A percentile compares a stretch with the other conserved stretches of the same genome.
Conservation (phyloP, 2,797 vertebrate species). For the Chelonia mydas region DNA sequence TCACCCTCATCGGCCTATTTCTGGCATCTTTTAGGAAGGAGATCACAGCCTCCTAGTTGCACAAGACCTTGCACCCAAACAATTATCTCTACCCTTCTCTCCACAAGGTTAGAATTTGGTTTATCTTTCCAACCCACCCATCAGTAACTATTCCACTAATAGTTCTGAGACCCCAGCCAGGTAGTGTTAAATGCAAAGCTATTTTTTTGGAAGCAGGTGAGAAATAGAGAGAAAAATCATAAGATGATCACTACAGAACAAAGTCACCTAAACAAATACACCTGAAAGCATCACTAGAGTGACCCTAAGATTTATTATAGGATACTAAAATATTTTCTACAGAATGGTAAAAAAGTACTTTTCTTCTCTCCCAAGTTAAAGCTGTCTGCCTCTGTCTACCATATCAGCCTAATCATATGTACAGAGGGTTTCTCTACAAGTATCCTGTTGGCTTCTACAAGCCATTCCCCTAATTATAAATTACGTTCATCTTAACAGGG, state of each 20-base stretch:
- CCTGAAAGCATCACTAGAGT: background rate
- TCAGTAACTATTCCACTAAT: background rate
- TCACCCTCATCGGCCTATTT: background rate
- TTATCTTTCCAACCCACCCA: background rate
- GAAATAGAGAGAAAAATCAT: background rate
- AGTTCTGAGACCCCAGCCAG: background rate
- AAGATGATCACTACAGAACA: background rate
- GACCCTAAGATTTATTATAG: background rate
- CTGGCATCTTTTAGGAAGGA: background rate
- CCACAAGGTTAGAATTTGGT: background rate
- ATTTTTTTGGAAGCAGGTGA: background rate
- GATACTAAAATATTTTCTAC: background rate
- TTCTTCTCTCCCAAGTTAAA: background rate
- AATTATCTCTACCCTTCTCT: background rate
- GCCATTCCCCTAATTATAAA: slow-evolving; percentile 34
- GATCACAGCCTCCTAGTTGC: background rate
- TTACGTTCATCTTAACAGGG: slow-evolving; percentile 4
- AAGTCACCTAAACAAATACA: background rate
- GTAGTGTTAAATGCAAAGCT: background rate
- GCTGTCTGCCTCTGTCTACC: background rate
- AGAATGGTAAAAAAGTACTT: background rate
- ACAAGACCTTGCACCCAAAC: background rate
- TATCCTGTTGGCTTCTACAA: background rate
- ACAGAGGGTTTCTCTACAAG: background rate
- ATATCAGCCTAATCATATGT: background rate